phyloP scores from a whole-genome alignment of 2,888 invertebrate genomes.

The Drosophila longiperda region DNA sequence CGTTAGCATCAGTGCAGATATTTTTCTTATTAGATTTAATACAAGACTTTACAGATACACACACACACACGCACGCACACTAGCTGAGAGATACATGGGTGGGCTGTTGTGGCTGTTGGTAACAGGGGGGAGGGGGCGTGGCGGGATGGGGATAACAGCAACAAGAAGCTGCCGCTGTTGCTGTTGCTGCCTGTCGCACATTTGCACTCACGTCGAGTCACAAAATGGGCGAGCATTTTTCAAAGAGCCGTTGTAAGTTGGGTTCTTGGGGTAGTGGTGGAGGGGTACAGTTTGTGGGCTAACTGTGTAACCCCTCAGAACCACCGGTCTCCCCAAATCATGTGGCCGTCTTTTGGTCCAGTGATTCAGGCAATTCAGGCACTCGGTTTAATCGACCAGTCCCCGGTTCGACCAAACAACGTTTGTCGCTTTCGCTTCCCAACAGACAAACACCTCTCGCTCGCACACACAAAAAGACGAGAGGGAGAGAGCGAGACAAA shows the following conservation, averaged over 20 bases:
- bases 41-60: constrained; percentile 49
- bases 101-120: constrained; percentile 14
- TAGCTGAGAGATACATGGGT: constrained; percentile 26
- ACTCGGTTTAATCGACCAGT: constrained; percentile 62
- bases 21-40: constrained; percentile 69
- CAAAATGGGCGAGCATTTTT: constrained; percentile 74
- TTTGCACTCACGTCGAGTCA: constrained; percentile 65
- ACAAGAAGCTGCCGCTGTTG: constrained; percentile 9
- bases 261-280: background rate
- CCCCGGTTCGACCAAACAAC: constrained; percentile 27
- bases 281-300: constrained; percentile 4
- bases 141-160: background rate
- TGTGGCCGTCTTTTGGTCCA: constrained; percentile 6
- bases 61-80: constrained; percentile 24
- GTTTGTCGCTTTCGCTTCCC: constrained; percentile 49
- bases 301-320: constrained; percentile 12
- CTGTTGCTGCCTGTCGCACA: constrained; percentile 34
- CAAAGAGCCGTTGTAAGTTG: constrained; percentile 40
- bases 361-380: constrained; percentile 29
- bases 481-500: background rate
- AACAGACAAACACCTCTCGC: background rate
- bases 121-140: background rate
- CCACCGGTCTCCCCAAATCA: background rate
- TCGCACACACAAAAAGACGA: constrained; percentile 2
- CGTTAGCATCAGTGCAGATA: constrained; percentile 43